phyloP scores from a whole-genome alignment of 2,888 invertebrate species.

The Limenitis camilla region DNA sequence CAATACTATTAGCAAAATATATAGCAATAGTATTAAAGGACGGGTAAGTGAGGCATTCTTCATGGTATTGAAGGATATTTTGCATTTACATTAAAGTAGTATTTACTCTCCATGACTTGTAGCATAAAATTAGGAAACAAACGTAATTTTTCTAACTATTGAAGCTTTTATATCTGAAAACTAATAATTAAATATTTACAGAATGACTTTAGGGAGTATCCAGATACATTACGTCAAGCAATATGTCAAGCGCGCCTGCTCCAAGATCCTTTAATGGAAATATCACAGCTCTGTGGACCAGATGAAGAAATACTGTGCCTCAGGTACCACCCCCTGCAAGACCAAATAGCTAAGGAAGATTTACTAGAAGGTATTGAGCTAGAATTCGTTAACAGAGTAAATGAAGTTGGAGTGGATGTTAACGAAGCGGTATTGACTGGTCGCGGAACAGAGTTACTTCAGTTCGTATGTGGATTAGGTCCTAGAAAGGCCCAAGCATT shows the following conservation, averaged over 20 bases:
- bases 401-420: slow-evolving; percentile 98
- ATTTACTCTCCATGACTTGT: neutral
- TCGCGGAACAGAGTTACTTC: slow-evolving; percentile 90
- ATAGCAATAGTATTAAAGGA: slow-evolving; percentile 92
- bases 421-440: slow-evolving; percentile 93
- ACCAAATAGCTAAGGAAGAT: slow-evolving; percentile 88
- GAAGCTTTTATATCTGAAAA: neutral
- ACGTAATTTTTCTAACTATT: too few species aligned
- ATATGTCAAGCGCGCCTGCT: slow-evolving; percentile 92
- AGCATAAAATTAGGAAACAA: neutral
- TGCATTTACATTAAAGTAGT: neutral
- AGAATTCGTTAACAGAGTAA: slow-evolving; percentile 95
- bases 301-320: slow-evolving; percentile 98
- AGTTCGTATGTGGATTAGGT: slow-evolving; percentile 98
- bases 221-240: slow-evolving; percentile 91
- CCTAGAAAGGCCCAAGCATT: slow-evolving; percentile 94
- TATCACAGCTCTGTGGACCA: slow-evolving; percentile 94
- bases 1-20: slow-evolving; percentile 94
- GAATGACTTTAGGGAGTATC: slow-evolving; percentile 94
- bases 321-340: slow-evolving; percentile 90
- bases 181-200: slow-evolving; percentile 30
- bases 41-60: slow-evolving; percentile 54
- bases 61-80: neutral
- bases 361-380: slow-evolving; percentile 87
- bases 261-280: slow-evolving; percentile 97